These are phyloP conservation scores for Acrocyrtus sp. DNA, from an alignment of 2,888 invertebrate species.

Conservation along the genomic window DNA sequence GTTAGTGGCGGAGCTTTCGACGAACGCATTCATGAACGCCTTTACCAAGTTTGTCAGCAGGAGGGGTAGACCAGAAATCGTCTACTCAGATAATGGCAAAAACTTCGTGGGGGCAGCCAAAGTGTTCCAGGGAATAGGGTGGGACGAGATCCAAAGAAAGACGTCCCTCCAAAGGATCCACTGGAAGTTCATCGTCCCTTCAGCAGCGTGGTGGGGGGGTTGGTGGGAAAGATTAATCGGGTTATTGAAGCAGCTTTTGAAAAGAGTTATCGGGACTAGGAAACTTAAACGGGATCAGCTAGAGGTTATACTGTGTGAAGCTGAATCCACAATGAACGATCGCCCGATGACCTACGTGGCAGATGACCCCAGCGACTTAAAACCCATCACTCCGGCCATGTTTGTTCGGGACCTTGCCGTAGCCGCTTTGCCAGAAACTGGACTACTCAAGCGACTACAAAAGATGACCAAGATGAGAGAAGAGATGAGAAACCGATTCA, in stretches of 20 bases:
- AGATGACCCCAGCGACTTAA: not conserved
- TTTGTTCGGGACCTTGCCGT: not conserved
- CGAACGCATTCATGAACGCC: conserved; percentile 7
- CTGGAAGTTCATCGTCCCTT: conserved; percentile 6
- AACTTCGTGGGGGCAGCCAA: conserved; percentile 3
- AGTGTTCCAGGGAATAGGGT: conserved; percentile 46
- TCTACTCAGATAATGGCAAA: conserved; percentile 23
- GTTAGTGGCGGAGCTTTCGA: not conserved
- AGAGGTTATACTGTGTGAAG: not conserved
- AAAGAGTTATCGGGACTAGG: not conserved
- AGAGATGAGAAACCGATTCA: not conserved
- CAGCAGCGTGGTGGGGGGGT: conserved; percentile 20
- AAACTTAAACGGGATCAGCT: not conserved
- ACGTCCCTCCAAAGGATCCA: not conserved
- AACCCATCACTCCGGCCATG: not conserved
- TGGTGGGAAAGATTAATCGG: conserved; percentile 13
- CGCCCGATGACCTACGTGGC: conserved; percentile 11
- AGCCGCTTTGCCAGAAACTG: not conserved
- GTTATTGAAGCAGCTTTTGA: not conserved
- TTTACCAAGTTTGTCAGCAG: conserved; percentile 1
- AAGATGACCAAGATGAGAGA: not conserved
- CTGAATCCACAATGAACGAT: not conserved
- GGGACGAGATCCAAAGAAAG: not conserved
- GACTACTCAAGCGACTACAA: not conserved
- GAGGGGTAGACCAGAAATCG: not conserved